Evolutionary conservation across 2,888 invertebrate genomes (phyloP).

Genomic region (Byasa hedistus): DNA sequence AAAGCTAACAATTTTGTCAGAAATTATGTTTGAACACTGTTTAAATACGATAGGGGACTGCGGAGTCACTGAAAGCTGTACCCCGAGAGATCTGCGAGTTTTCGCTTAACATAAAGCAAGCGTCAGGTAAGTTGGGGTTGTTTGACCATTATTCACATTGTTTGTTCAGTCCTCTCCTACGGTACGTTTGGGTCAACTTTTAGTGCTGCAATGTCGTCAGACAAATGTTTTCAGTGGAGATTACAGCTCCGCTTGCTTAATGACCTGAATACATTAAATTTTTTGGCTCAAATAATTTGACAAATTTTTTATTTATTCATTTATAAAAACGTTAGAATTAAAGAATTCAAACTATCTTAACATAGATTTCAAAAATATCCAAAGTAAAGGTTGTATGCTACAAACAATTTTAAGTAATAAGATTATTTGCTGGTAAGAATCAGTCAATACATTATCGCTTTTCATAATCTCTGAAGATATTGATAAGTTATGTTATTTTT

Average conservation of each 20-base stretch:
- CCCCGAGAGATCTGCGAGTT: conserved; percentile 48
- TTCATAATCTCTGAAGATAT: too few relatives aligned
- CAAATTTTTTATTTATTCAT: not conserved
- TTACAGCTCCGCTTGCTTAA: conserved; percentile 17
- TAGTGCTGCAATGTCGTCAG: conserved; percentile 28
- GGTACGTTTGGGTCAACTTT: conserved; percentile 41
- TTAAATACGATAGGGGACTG: conserved; percentile 23
- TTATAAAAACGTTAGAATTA: not conserved
- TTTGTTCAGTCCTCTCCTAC: conserved; percentile 47
- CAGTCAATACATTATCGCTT: too few relatives aligned
- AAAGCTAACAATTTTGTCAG: not conserved
- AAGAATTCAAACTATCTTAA: too few relatives aligned
- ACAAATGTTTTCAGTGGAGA: conserved; percentile 21
- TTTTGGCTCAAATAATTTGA: not conserved
- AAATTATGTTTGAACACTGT: conserved; percentile 16
- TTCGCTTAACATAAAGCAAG: conserved; percentile 49
- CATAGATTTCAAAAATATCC: too few relatives aligned
- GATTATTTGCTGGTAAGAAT: too few relatives aligned
- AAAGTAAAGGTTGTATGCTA: too few relatives aligned
- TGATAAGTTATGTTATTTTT: too few relatives aligned
- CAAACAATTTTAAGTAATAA: too few relatives aligned
- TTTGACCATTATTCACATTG: conserved; percentile 53
- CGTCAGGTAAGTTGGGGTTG: conserved; percentile 46
- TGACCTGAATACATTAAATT: conserved; percentile 14
- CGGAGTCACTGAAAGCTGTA: conserved; percentile 24